Evolutionary conservation across 2,888 invertebrate species (phyloP).

Genomic region (Pterostichus madidus): DNA sequence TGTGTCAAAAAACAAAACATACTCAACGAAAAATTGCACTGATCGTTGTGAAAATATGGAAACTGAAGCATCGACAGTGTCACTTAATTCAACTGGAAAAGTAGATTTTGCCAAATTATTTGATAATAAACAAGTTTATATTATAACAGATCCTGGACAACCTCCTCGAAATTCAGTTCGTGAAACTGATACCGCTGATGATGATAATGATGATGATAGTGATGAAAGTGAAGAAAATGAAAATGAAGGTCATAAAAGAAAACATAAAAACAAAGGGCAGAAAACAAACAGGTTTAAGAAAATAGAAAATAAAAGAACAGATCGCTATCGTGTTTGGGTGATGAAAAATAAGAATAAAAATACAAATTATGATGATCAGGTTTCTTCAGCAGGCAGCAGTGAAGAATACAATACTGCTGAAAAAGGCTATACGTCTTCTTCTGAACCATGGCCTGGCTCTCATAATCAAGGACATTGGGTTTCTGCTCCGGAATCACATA

Average conservation of each 20-base stretch:
- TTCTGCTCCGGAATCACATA: too few species aligned
- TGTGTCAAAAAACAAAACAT: too few species aligned
- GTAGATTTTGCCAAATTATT: background rate
- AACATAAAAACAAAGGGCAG: background rate
- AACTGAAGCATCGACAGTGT: background rate
- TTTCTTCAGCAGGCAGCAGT: too few species aligned
- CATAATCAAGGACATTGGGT: too few species aligned
- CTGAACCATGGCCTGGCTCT: too few species aligned
- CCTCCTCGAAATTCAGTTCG: too few species aligned
- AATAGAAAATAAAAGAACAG: background rate
- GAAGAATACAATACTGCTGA: too few species aligned
- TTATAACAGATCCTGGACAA: background rate
- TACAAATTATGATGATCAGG: too few species aligned
- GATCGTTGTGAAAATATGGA: background rate
- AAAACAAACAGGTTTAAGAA: background rate
- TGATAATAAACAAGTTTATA: background rate
- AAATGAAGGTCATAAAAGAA: background rate
- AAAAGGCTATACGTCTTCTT: too few species aligned
- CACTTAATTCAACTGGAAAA: background rate
- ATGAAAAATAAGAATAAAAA: background rate
- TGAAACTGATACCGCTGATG: background rate
- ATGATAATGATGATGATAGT: background rate
- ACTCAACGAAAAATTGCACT: too few species aligned
- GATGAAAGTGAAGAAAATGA: constrained; percentile 1
- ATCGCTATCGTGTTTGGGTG: background rate